phyloP scores from a whole-genome alignment of 2,797 vertebrate species.

The Galaxias olidus region DNA sequence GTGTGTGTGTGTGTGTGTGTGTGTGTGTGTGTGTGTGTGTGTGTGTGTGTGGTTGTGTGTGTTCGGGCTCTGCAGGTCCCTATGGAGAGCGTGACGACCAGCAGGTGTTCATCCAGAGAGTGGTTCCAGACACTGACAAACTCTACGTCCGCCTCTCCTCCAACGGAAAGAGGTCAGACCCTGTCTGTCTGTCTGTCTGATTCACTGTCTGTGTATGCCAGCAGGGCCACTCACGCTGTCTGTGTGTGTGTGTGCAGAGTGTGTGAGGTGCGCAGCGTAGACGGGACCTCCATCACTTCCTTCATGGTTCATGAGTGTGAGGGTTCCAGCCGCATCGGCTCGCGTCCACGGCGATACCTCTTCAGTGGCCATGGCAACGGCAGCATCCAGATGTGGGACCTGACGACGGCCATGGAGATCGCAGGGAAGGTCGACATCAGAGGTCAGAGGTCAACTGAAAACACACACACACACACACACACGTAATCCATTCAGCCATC shows the following conservation, averaged over 20 bases:
- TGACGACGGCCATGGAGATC: slow-evolving; percentile 90
- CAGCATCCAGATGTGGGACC: slow-evolving; percentile 94
- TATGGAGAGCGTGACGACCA: slow-evolving; percentile 90
- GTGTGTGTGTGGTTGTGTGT: background rate
- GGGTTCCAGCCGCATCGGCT: slow-evolving; percentile 88
- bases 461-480: background rate
- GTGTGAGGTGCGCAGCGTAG: slow-evolving; percentile 87
- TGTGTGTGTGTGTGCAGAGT: slow-evolving; percentile 67
- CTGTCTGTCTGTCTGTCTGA: background rate
- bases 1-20: background rate
- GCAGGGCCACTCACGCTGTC: background rate
- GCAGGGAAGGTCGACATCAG: slow-evolving; percentile 78
- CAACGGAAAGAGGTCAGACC: slow-evolving; percentile 84
- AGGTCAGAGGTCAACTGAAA: slow-evolving; percentile 60
- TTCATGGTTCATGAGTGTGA: slow-evolving; percentile 93
- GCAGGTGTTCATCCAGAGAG: slow-evolving; percentile 92
- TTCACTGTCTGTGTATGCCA: background rate
- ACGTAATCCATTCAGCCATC: no score
- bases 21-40: background rate
- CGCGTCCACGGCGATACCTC: slow-evolving; percentile 84
- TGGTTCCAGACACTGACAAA: slow-evolving; percentile 87
- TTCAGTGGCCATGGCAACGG: slow-evolving; percentile 90
- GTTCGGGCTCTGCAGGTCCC: slow-evolving; percentile 74
- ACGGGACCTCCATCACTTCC: slow-evolving; percentile 81
- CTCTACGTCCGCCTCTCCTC: slow-evolving; percentile 90